phyloP scores from a whole-genome alignment of 2,888 invertebrate genomes.

The Plutella xylostella region DNA sequence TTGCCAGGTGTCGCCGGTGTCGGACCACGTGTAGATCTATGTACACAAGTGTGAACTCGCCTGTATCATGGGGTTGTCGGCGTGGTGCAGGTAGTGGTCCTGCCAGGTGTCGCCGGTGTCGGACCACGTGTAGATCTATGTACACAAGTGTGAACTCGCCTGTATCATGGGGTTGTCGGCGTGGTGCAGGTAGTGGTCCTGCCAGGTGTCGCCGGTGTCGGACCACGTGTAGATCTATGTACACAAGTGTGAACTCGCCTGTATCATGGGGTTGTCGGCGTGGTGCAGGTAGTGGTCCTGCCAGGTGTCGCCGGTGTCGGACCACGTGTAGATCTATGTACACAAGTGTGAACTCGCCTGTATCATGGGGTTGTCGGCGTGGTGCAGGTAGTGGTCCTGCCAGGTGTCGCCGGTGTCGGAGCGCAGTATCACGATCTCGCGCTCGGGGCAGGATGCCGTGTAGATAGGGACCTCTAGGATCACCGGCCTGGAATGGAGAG shows the following conservation, averaged over 20 bases:
- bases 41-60: too few relatives aligned
- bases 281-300: slow-evolving; percentile 85
- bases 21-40: too few relatives aligned
- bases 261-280: slow-evolving; percentile 70
- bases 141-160: too few relatives aligned
- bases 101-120: slow-evolving; percentile 99
- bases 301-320: slow-evolving; percentile 99
- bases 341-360: too few relatives aligned
- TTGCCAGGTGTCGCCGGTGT: slow-evolving; percentile 98
- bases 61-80: slow-evolving; percentile 70
- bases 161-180: slow-evolving; percentile 71
- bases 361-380: slow-evolving; percentile 69
- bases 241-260: too few relatives aligned
- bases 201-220: slow-evolving; percentile 98
- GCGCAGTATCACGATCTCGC: slow-evolving; percentile 95
- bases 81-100: slow-evolving; percentile 81
- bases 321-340: too few relatives aligned
- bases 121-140: too few relatives aligned
- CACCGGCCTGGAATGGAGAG: slow-evolving; percentile 77
- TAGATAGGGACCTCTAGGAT: slow-evolving; percentile 98
- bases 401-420: slow-evolving; percentile 99
- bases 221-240: too few relatives aligned
- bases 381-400: slow-evolving; percentile 88
- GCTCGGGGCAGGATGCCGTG: slow-evolving; percentile 93
- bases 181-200: slow-evolving; percentile 83